These are phyloP conservation scores for Tupaia chinensis DNA, from an alignment of 2,113 vertebrate genomes.

Conservation along the genomic window DNA sequence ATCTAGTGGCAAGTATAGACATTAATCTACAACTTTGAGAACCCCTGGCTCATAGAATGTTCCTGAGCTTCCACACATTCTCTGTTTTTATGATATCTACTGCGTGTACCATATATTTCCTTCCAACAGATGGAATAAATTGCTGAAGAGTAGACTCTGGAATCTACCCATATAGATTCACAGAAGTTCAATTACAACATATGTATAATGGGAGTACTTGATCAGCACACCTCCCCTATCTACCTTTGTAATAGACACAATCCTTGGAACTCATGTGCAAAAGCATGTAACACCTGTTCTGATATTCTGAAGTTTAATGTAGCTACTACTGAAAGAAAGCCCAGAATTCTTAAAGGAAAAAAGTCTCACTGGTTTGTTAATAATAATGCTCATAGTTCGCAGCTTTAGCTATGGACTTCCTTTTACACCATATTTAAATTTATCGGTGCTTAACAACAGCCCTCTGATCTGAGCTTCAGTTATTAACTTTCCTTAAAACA, in stretches of 20 bases:
- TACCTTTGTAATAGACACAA: neutral
- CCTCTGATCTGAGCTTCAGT: slow-evolving; percentile 12
- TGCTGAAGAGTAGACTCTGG: neutral
- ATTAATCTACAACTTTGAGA: neutral
- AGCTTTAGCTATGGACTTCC: slow-evolving; percentile 30
- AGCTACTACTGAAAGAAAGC: slow-evolving; percentile 43
- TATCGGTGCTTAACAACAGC: slow-evolving; percentile 12
- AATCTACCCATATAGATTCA: neutral
- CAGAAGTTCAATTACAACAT: neutral
- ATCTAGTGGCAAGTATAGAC: neutral
- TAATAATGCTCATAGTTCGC: neutral
- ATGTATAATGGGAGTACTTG: neutral
- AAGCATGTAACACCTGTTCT: neutral
- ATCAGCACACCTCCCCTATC: neutral
- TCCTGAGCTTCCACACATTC: neutral
- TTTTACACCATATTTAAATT: slow-evolving; percentile 26
- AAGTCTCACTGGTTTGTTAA: slow-evolving; percentile 2
- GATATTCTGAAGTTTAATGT: slow-evolving; percentile 20
- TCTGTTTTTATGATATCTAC: neutral
- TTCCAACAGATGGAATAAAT: neutral
- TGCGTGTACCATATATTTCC: neutral
- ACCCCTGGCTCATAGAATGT: neutral
- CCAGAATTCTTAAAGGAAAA: slow-evolving; percentile 33
- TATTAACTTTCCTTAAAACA: slow-evolving; percentile 47
- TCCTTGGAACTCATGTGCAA: neutral